Evolutionary conservation across 1,140 invertebrate genomes (phyloP).

Genomic region (Ceratosolen solmsi): DNA sequence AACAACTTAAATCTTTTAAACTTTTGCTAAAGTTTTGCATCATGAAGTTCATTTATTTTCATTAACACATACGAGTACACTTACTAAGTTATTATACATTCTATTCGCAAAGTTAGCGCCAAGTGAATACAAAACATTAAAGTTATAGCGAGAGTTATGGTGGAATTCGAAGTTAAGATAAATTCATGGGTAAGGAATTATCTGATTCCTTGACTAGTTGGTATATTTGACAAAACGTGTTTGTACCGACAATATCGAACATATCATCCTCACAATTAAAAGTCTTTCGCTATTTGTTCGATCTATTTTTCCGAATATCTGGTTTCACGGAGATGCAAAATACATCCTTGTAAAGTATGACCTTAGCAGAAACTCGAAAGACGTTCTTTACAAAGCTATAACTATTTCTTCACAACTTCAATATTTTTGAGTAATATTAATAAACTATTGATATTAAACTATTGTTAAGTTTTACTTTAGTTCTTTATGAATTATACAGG

Average conservation of each 20-base stretch:
- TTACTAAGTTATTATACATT: no score
- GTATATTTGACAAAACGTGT: slow-evolving; percentile 16
- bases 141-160: background rate
- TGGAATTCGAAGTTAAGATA: slow-evolving; percentile 23
- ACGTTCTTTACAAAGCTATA: background rate
- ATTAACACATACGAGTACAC: no score
- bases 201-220: slow-evolving; percentile 33
- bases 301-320: slow-evolving; percentile 49
- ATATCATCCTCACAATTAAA: background rate
- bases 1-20: no score
- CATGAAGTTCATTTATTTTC: no score
- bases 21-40: no score
- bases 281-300: slow-evolving; percentile 43
- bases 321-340: slow-evolving; percentile 23
- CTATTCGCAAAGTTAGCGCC: slow-evolving; percentile 37
- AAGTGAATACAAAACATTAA: background rate
- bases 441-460: no score
- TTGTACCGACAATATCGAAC: background rate
- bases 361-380: background rate
- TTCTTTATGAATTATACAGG: no score
- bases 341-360: background rate
- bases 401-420: slow-evolving; percentile 60
- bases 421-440: no score
- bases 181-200: slow-evolving; percentile 41
- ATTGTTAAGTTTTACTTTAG: no score